Base-by-base conservation (phyloP, 2,888 invertebrate genomes). In the Cecidostiba fungosa region DNA sequence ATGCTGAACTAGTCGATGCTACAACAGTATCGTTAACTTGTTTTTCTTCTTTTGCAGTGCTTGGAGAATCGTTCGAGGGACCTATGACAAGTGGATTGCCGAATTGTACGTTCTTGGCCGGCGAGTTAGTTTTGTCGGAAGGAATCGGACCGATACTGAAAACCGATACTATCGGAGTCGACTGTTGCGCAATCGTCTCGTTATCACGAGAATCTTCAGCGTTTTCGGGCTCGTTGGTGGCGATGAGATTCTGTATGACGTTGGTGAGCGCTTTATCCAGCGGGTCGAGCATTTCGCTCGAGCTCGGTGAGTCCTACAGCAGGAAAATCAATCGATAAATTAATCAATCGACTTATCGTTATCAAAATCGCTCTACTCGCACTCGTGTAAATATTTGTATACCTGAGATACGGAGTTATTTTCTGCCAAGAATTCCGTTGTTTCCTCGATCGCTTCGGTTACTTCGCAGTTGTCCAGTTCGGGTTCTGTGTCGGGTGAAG, bases 91-190 rank as follows among this genome's bases (percentile, higher is more conserved):
- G 84, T 0, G 91, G 90, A 80, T 91, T 90, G 72, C 89, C 90
- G 85, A 90, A 90, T 79, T 90, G 91, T 4, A 90, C 90, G 29
- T 82, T 88, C 82, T 89, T 81, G 1, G n/a, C 19, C 50, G 76
- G 1, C 1, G 26, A 6, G 43, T 43, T 43, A 8, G 23, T 6
- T 23, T 59, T 4, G 36, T 14, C 77, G 81, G 23, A 16, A 59
- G 89, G 89, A 85, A 90, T 88, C 14, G 93, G 93, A 70, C 93
- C 93, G 43, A 93, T 93, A 0, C 91, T 90, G 83, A 93, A 93
- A 14, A 93, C 89, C 23, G 92, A 90, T 47, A 23, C 26, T n/a
- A 16, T 32, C 0, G 29, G 54, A 6, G 12, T 73, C 36, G 19
- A 8, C 10, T 66, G 50, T 76, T 76, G 39, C 16, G 19, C 16